A percentile compares a stretch with the other conserved stretches of the same genome.
Conservation (phyloP, 2,113 vertebrate species). For the Promerops cafer region DNA sequence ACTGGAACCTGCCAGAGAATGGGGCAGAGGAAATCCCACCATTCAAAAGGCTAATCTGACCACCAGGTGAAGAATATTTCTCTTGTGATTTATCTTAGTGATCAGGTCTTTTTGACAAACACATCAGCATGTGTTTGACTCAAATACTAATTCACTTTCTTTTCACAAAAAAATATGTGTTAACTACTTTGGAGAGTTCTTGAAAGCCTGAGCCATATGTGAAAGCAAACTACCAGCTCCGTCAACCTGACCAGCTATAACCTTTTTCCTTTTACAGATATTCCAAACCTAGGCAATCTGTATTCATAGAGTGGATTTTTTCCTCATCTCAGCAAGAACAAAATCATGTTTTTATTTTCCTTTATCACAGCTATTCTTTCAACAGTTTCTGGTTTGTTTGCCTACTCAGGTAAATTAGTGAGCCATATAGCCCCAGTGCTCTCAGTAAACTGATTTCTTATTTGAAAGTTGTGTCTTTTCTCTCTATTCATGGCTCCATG, state of each 20-base stretch:
- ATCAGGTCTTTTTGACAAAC: background rate
- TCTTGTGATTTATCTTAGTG: background rate
- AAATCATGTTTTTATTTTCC: background rate
- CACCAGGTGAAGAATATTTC: background rate
- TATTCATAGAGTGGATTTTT: background rate
- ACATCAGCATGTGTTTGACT: background rate
- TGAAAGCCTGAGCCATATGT: background rate
- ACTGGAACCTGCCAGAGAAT: background rate
- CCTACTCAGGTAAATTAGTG: background rate
- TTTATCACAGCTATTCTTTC: background rate
- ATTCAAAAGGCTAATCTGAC: background rate
- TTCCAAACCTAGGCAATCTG: background rate
- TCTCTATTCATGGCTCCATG: background rate
- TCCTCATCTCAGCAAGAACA: background rate
- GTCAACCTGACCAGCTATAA: background rate
- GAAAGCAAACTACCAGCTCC: background rate
- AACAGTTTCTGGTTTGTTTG: background rate
- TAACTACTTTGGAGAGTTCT: background rate
- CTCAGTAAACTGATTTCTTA: background rate
- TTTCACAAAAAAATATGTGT: background rate
- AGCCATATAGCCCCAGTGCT: background rate
- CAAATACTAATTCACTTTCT: background rate
- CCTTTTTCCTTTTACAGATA: background rate
- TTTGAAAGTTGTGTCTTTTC: background rate
- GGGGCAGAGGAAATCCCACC: background rate